Evolutionary conservation across 2,113 vertebrate genomes (phyloP).

Genomic region (Tauraco erythrolophus): DNA sequence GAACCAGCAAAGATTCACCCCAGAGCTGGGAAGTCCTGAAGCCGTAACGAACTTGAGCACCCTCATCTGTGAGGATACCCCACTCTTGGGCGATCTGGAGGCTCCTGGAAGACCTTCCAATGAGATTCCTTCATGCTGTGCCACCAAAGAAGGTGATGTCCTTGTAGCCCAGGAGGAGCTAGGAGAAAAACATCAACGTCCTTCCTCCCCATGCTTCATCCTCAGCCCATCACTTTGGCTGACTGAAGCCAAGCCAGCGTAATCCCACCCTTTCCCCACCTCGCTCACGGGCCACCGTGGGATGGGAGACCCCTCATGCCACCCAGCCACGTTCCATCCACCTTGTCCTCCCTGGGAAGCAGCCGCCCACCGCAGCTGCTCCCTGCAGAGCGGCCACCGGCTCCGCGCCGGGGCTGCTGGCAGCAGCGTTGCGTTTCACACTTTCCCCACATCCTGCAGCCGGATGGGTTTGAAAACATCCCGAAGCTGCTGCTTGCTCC

Average conservation of each 20-base stretch:
- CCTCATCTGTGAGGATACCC: not conserved
- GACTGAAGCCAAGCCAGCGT: not conserved
- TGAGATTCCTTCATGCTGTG: not conserved
- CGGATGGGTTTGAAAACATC: accelerated
- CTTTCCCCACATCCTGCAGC: conserved; percentile 28
- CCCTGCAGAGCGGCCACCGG: accelerated
- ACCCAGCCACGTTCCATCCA: accelerated
- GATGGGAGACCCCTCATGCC: not conserved
- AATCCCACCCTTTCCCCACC: not conserved
- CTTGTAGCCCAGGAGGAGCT: not conserved
- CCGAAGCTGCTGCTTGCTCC: not conserved
- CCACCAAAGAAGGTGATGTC: not conserved
- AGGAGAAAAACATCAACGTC: not conserved
- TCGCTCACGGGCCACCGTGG: accelerated
- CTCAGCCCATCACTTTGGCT: not conserved
- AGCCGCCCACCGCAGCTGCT: not conserved
- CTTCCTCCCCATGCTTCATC: not conserved
- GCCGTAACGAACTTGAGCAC: accelerated
- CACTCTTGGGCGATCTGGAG: accelerated
- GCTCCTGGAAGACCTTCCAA: not conserved
- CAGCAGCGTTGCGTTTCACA: not conserved
- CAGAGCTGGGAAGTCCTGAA: not conserved
- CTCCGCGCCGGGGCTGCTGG: accelerated
- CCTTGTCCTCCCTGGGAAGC: not conserved
- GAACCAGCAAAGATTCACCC: not conserved